Percentiles rank a stretch among this genome's conserved stretches.
Evolutionary conservation across 2,113 vertebrate species (phyloP).

Genomic region (Pedetes capensis): DNA sequence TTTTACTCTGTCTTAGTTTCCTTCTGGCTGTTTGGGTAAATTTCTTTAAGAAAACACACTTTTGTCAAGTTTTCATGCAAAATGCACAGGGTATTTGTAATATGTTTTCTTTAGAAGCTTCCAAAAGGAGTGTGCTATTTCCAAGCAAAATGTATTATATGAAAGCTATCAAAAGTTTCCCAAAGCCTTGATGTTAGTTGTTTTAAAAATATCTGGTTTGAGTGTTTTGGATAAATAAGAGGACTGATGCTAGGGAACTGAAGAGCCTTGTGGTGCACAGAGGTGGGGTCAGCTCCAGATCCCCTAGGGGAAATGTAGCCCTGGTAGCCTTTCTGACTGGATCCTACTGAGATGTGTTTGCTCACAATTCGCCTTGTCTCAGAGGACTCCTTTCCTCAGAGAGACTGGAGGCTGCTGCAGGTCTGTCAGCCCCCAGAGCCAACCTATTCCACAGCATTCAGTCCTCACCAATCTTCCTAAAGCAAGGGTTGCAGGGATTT

Average conservation of each 20-base stretch:
- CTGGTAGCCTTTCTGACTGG: neutral
- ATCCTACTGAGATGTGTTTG: neutral
- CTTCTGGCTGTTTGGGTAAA: constrained; percentile 53
- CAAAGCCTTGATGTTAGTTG: neutral
- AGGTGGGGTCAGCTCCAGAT: neutral
- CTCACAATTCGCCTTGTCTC: neutral
- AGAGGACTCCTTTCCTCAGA: neutral
- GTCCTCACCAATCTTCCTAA: neutral
- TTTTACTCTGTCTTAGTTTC: constrained; percentile 14
- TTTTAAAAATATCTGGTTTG: neutral
- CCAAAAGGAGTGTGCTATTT: neutral
- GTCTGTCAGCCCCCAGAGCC: neutral
- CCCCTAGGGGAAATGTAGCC: neutral
- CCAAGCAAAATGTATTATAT: constrained; percentile 19
- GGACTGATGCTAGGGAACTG: neutral
- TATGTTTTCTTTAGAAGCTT: constrained; percentile 22
- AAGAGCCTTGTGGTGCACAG: neutral
- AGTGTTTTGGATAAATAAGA: neutral
- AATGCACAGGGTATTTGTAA: constrained; percentile 19
- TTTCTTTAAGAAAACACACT: constrained; percentile 74
- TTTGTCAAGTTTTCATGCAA: constrained; percentile 44
- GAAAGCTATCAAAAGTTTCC: neutral
- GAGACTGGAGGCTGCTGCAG: neutral
- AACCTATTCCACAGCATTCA: neutral
- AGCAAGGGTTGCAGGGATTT: neutral